Conservation (phyloP, 92 coral and sea anemone genomes). For the Palythoa heliodiscus region DNA sequence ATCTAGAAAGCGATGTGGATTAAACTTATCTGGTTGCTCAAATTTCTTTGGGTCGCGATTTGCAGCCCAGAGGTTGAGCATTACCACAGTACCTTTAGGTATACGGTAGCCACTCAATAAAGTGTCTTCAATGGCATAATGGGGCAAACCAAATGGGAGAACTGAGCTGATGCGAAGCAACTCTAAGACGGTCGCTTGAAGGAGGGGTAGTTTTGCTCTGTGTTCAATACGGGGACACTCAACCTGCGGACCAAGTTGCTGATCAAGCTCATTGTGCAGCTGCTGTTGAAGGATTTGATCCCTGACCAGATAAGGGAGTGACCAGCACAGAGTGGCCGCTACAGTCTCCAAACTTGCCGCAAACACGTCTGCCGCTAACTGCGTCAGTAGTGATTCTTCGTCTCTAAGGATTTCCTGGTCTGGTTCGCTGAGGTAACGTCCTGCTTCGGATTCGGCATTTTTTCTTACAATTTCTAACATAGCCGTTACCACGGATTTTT, state of each 20-base stretch:
- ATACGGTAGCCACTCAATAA: slow-evolving; percentile 77
- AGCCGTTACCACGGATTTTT: slow-evolving; percentile 49
- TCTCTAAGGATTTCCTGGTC: slow-evolving; percentile 54
- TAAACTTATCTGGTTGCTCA: slow-evolving; percentile 71
- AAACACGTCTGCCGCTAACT: slow-evolving; percentile 69
- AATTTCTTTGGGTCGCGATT: slow-evolving; percentile 83
- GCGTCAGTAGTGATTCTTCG: slow-evolving; percentile 43
- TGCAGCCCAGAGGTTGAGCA: slow-evolving; percentile 91
- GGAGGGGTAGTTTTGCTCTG: slow-evolving; percentile 77
- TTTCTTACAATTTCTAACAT: slow-evolving; percentile 50
- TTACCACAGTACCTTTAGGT: slow-evolving; percentile 79
- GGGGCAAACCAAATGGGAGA: slow-evolving; percentile 83
- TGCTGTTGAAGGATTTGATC: slow-evolving; percentile 70
- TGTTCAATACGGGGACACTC: slow-evolving; percentile 68
- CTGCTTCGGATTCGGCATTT: slow-evolving; percentile 14
- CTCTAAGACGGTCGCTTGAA: slow-evolving; percentile 92
- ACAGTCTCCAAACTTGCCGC: slow-evolving; percentile 87
- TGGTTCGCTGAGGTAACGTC: slow-evolving; percentile 40
- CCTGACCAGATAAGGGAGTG: slow-evolving; percentile 69
- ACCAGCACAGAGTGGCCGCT: slow-evolving; percentile 75
- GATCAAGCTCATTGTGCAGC: slow-evolving; percentile 73
- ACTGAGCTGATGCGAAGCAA: slow-evolving; percentile 72
- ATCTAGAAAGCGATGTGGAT: slow-evolving; percentile 88
- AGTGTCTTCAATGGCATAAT: slow-evolving; percentile 81
- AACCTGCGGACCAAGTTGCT: slow-evolving; percentile 61